Conservation (phyloP, 2,888 invertebrate species). For the Apamea monoglypha region DNA sequence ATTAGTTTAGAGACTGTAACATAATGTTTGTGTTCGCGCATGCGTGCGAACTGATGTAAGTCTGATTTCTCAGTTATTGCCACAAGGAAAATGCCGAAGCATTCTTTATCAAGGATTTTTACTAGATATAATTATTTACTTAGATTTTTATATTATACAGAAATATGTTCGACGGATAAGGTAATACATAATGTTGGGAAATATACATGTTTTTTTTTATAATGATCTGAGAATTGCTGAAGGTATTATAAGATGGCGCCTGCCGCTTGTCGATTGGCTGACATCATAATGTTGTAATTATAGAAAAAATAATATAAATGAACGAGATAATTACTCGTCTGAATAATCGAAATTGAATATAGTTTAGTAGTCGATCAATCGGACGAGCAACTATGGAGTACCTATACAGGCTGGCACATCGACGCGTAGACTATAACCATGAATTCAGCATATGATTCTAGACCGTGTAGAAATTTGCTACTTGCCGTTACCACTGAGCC, state of each 20-base stretch:
- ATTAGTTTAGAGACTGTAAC: not conserved
- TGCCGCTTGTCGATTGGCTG: constrained; percentile 3
- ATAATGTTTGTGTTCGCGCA: constrained; percentile 53
- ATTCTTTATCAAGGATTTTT: constrained; percentile 67
- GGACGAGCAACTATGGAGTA: not conserved
- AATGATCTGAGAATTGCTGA: constrained; percentile 24
- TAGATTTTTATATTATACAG: constrained; percentile 55
- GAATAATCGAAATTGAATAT: not conserved
- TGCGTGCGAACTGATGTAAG: constrained; percentile 67
- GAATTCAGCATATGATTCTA: not conserved
- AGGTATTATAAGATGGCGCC: constrained; percentile 29
- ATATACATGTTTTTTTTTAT: constrained; percentile 23
- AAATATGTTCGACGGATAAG: constrained; percentile 49
- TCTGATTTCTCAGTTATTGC: constrained; percentile 66
- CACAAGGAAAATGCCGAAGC: constrained; percentile 65
- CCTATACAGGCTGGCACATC: not conserved
- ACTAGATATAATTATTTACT: constrained; percentile 55
- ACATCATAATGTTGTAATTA: constrained; percentile 22
- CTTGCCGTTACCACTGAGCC: too few species aligned
- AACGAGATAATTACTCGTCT: constrained; percentile 6
- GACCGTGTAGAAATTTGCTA: too few species aligned
- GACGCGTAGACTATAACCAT: not conserved
- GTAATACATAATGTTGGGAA: constrained; percentile 33
- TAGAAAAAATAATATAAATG: not conserved
- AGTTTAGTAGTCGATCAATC: not conserved